Evolutionary conservation across 1,140 invertebrate species (phyloP).

Genomic region (Solenopsis invicta): DNA sequence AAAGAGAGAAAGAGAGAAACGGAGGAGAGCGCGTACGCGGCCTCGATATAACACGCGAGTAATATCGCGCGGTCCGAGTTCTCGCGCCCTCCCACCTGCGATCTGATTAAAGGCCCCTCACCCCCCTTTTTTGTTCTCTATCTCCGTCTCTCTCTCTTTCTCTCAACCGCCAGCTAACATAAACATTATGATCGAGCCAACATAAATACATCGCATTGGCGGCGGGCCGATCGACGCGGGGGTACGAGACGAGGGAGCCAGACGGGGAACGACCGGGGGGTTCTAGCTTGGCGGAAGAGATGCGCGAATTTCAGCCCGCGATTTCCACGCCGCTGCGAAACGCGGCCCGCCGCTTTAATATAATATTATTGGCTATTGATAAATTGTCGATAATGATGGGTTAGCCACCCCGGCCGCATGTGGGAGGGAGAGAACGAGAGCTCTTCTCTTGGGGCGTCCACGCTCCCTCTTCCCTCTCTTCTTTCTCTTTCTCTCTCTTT

Average conservation of each 20-base stretch:
- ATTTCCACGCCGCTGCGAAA: slow-evolving; percentile 76
- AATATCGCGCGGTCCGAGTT: slow-evolving; percentile 75
- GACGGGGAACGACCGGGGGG: background rate
- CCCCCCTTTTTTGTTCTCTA: slow-evolving; percentile 31
- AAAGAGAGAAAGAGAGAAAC: slow-evolving; percentile 13
- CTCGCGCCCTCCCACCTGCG: slow-evolving; percentile 82
- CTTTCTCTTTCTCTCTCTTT: slow-evolving; percentile 13
- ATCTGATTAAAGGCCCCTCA: slow-evolving; percentile 80
- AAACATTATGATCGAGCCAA: slow-evolving; percentile 84
- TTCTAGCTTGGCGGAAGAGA: slow-evolving; percentile 2
- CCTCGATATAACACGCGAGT: slow-evolving; percentile 58
- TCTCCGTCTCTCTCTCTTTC: slow-evolving; percentile 56
- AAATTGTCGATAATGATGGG: slow-evolving; percentile 88
- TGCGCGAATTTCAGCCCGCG: slow-evolving; percentile 70
- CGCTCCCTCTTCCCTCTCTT: slow-evolving; percentile 7
- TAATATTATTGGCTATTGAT: slow-evolving; percentile 88
- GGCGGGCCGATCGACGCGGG: slow-evolving; percentile 47
- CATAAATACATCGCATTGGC: slow-evolving; percentile 82
- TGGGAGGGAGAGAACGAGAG: slow-evolving; percentile 66
- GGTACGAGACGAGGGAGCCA: slow-evolving; percentile 10
- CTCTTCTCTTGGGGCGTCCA: slow-evolving; percentile 53
- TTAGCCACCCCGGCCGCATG: slow-evolving; percentile 74
- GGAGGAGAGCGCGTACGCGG: slow-evolving; percentile 41
- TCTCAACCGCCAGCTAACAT: slow-evolving; percentile 71
- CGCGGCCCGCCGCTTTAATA: slow-evolving; percentile 85